Evolutionary conservation across 2,113 vertebrate genomes (phyloP), one percentile per base, ranked within the genome.

Genomic region (Todiramphus saurophagus): DNA sequence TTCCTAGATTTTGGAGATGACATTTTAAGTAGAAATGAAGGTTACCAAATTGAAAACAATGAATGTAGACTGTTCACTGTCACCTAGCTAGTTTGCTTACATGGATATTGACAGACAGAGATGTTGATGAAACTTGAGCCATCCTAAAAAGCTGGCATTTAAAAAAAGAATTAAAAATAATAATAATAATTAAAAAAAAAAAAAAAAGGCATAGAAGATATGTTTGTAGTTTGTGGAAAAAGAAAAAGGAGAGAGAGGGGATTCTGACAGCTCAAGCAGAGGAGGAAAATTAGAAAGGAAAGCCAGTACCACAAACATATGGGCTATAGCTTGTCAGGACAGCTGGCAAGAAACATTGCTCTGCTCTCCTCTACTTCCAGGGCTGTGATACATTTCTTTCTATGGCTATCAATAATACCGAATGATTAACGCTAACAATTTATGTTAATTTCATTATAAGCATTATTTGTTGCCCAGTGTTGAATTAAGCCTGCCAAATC

Each of bases 381-480:
- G 80, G 78, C 62, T 86, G 90, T 95, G 95, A 97, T 96, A 87
- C 97, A 96, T 96, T 97, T 96, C 91, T 93, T 97, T 96, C 31
- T 96, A 94, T 44, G 95, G 97, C 97, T 97, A 97, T 98, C 98
- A 97, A 97, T 98, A 98, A 97, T 96, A 93, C 93, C 88, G 96
- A 97, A 90, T 97, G 97, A 98, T 98, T 96, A 97, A 98, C 97
- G 98, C 94, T 98, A 97, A 98, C 97, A 98, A 98, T 98, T 98
- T 98, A 98, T 98, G 98, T 97, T 98, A 98, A 98, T 98, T 98
- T 98, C 95, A 97, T 98, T 98, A 98, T 98, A 98, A 98, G 98
- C 98, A 98, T 97, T 97, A 98, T 98, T 97, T 97, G 97, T 97
- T 97, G 97, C 98, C 97, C 90, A 39, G 96, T 92, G 97, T 96